These are phyloP conservation scores for Oxygymnocypris stewartii DNA, from an alignment of 2,113 vertebrate genomes.

Conservation along the genomic window DNA sequence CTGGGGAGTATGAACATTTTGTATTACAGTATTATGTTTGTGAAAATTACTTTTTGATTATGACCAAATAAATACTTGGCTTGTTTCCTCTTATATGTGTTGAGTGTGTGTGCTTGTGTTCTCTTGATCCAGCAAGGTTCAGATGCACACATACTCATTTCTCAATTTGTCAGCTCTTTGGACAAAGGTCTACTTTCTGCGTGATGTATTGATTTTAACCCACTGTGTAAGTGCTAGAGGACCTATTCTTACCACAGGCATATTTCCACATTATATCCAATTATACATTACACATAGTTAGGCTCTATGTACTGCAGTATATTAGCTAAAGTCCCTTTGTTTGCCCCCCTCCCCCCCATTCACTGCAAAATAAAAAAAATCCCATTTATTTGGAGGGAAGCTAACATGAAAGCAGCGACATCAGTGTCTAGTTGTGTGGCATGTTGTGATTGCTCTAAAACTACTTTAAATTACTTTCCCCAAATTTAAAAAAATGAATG, in stretches of 20 bases:
- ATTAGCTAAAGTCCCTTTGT: no score
- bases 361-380: no score
- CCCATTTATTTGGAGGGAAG: background rate
- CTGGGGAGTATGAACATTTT: background rate
- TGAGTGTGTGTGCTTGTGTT: background rate
- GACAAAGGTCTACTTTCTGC: constrained; percentile 14
- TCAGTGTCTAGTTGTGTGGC: background rate
- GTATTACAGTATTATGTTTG: background rate
- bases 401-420: background rate
- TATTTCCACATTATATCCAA: background rate
- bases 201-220: background rate
- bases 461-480: no score
- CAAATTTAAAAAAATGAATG: no score
- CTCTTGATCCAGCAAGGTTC: background rate
- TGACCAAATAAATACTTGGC: background rate
- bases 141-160: background rate
- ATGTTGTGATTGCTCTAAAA: background rate
- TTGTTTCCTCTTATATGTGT: constrained; percentile 1
- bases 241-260: background rate
- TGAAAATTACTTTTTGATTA: background rate
- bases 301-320: background rate
- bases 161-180: constrained; percentile 9
- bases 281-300: background rate
- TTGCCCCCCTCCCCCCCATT: no score
- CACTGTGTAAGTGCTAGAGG: background rate